Conservation (phyloP, 2,797 vertebrate genomes). For the Periophthalmus magnuspinnatus region DNA sequence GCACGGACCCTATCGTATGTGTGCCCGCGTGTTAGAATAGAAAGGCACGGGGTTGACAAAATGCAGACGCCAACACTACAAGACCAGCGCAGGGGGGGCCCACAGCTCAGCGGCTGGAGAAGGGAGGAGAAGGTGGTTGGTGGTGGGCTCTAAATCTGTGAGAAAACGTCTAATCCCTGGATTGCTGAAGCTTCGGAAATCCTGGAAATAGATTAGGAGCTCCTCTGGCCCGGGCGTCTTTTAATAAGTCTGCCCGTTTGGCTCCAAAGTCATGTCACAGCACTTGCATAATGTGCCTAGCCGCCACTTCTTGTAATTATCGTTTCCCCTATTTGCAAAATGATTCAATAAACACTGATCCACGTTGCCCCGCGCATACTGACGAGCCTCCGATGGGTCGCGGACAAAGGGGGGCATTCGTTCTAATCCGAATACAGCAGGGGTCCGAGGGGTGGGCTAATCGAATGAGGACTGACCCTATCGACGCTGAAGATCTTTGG, state of each 20-base stretch:
- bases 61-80: slow-evolving; percentile 73
- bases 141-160: slow-evolving; percentile 73
- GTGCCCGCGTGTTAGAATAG: slow-evolving; percentile 51
- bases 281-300: slow-evolving; percentile 82
- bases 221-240: slow-evolving; percentile 68
- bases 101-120: slow-evolving; percentile 38
- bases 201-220: slow-evolving; percentile 83
- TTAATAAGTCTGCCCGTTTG: slow-evolving; percentile 78
- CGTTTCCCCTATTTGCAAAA: slow-evolving; percentile 79
- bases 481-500: slow-evolving; percentile 63
- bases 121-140: slow-evolving; percentile 42
- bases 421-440: slow-evolving; percentile 67
- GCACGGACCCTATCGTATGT: slow-evolving; percentile 29
- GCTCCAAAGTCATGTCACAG: slow-evolving; percentile 83
- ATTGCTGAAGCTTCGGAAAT: slow-evolving; percentile 84
- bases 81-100: slow-evolving; percentile 13
- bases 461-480: slow-evolving; percentile 74
- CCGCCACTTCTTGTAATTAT: slow-evolving; percentile 81
- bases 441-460: slow-evolving; percentile 62
- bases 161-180: slow-evolving; percentile 81
- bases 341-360: slow-evolving; percentile 84
- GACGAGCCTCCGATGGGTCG: slow-evolving; percentile 66
- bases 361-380: slow-evolving; percentile 69
- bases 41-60: slow-evolving; percentile 70
- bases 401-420: slow-evolving; percentile 40